These are phyloP conservation scores for Tiphia femorata DNA, from an alignment of 2,888 invertebrate species.

Conservation along the genomic window DNA sequence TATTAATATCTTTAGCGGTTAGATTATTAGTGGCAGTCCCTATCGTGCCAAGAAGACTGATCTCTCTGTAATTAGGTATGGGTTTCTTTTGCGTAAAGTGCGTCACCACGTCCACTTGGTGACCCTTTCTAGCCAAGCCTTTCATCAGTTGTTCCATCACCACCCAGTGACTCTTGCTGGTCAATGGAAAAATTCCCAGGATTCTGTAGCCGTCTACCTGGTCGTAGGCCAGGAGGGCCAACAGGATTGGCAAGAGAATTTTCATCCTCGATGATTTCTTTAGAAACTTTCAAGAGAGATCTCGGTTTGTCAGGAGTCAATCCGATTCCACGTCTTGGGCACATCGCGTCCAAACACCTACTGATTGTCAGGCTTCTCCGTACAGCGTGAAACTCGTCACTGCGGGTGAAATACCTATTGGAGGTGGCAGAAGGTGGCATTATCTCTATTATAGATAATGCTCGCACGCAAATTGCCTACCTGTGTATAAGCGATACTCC, in stretches of 20 bases:
- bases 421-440: no score
- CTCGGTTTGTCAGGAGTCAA: no score
- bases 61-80: conserved; percentile 63
- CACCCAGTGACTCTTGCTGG: conserved; percentile 69
- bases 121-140: conserved; percentile 68
- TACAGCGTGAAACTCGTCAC: no score
- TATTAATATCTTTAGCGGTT: conserved; percentile 29
- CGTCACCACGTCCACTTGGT: conserved; percentile 67
- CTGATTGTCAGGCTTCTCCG: no score
- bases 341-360: no score
- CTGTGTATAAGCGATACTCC: no score
- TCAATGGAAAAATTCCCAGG: conserved; percentile 68
- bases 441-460: no score
- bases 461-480: no score
- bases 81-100: conserved; percentile 60
- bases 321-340: no score
- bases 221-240: background rate
- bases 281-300: no score
- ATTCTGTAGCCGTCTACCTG: conserved; percentile 57
- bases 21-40: conserved; percentile 40
- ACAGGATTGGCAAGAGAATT: conserved; percentile 2
- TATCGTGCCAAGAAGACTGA: conserved; percentile 47
- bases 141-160: conserved; percentile 67
- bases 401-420: no score
- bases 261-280: no score